Evolutionary conservation across 2,113 vertebrate genomes (phyloP).

Genomic region (Pipa parva): DNA sequence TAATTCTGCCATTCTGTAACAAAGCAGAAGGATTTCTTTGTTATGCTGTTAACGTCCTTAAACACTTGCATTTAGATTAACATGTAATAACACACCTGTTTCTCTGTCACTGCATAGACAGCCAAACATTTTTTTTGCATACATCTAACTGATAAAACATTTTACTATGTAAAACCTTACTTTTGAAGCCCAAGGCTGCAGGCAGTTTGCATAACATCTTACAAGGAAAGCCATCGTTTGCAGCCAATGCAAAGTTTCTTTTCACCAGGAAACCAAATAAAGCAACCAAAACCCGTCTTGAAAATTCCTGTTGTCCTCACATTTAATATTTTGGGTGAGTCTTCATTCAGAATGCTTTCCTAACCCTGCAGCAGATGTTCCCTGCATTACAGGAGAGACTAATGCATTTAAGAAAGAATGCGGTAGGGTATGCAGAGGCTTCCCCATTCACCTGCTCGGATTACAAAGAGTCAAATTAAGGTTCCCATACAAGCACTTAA

Average conservation of each 20-base stretch:
- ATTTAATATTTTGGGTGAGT: conserved; percentile 49
- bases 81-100: too few relatives aligned
- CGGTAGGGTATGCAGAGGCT: not conserved
- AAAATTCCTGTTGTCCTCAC: conserved; percentile 49
- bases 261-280: conserved; percentile 44
- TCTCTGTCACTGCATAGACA: too few relatives aligned
- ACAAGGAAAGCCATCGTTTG: conserved; percentile 95
- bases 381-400: not conserved
- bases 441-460: not conserved
- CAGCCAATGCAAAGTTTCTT: conserved; percentile 76
- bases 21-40: too few relatives aligned
- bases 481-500: not conserved
- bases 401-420: not conserved
- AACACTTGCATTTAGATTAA: too few relatives aligned
- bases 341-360: conserved; percentile 11
- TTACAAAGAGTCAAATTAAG: not conserved
- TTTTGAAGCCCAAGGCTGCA: conserved; percentile 98
- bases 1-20: too few relatives aligned
- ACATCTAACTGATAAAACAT: conserved; percentile 41
- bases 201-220: conserved; percentile 98
- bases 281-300: not conserved
- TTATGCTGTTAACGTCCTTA: too few relatives aligned
- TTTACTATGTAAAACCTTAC: conserved; percentile 77
- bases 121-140: too few relatives aligned
- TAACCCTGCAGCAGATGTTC: not conserved